Evolutionary conservation across 2,888 invertebrate genomes (phyloP).

Genomic region (Anthrax anthrax): DNA sequence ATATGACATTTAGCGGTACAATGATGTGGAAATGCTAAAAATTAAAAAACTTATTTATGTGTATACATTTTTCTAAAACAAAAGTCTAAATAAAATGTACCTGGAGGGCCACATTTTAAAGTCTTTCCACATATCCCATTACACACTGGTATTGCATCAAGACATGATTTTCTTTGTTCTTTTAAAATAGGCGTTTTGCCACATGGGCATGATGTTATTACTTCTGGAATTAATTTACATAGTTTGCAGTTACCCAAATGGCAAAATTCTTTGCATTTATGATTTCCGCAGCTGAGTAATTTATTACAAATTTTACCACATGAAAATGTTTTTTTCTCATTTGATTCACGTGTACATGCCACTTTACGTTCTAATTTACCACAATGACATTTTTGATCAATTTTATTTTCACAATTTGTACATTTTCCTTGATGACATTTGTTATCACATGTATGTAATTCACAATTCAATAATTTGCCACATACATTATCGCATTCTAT

Average conservation of each 20-base stretch:
- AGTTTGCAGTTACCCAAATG: conserved; percentile 51
- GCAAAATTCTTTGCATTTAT: conserved; percentile 52
- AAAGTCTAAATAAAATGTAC: conserved; percentile 19
- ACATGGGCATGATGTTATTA: conserved; percentile 59
- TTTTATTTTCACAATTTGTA: conserved; percentile 47
- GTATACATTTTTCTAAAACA: neutral
- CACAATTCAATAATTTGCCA: conserved; percentile 59
- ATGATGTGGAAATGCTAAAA: conserved; percentile 41
- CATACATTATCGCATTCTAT: conserved; percentile 65
- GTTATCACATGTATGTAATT: conserved; percentile 54
- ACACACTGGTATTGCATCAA: conserved; percentile 73
- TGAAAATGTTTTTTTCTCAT: conserved; percentile 37
- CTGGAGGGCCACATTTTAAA: conserved; percentile 55
- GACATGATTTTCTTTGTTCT: conserved; percentile 48
- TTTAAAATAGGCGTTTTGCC: conserved; percentile 43
- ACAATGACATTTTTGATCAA: conserved; percentile 62
- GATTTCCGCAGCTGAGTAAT: conserved; percentile 49
- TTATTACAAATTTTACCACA: conserved; percentile 50
- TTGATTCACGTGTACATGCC: conserved; percentile 43
- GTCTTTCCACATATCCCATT: conserved; percentile 50
- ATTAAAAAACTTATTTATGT: neutral
- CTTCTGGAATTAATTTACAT: conserved; percentile 47
- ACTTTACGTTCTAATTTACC: conserved; percentile 46
- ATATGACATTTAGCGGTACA: conserved; percentile 49
- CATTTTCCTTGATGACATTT: conserved; percentile 73